These are phyloP conservation scores for Matsumyia berberina DNA, from an alignment of 2,888 invertebrate genomes.

Conservation along the genomic window DNA sequence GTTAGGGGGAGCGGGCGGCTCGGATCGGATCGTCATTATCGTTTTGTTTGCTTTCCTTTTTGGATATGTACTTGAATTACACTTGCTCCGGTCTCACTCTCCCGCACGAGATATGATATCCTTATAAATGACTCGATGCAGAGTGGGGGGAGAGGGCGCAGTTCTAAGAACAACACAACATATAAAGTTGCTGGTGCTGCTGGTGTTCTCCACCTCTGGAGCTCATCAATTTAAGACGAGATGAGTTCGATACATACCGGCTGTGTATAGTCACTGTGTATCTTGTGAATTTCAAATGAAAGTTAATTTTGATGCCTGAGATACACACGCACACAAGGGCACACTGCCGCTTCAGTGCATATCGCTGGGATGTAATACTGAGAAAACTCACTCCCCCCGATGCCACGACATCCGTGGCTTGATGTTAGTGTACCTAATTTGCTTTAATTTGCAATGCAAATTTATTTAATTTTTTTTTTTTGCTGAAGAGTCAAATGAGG, in stretches of 20 bases:
- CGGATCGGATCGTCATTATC: slow-evolving; percentile 69
- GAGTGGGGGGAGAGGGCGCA: background rate
- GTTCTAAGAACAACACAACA: slow-evolving; percentile 36
- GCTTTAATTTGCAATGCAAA: slow-evolving; percentile 76
- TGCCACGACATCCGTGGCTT: slow-evolving; percentile 28
- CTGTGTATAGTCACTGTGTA: slow-evolving; percentile 19
- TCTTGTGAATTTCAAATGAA: slow-evolving; percentile 67
- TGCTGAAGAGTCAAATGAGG: slow-evolving; percentile 37
- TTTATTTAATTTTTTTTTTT: slow-evolving; percentile 65
- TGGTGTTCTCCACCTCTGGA: background rate
- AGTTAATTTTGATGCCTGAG: slow-evolving; percentile 65
- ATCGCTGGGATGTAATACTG: too few relatives aligned
- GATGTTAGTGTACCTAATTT: slow-evolving; percentile 72
- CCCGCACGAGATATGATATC: slow-evolving; percentile 53
- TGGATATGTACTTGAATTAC: slow-evolving; percentile 48
- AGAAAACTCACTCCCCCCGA: slow-evolving; percentile 26
- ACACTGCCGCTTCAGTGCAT: background rate
- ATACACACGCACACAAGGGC: background rate
- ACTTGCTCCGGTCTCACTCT: background rate
- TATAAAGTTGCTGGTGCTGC: background rate
- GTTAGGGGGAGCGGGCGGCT: background rate
- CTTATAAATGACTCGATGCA: slow-evolving; percentile 50
- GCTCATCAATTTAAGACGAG: slow-evolving; percentile 51
- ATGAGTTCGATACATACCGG: slow-evolving; percentile 33
- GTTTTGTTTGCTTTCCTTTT: slow-evolving; percentile 64